These are phyloP conservation scores for Corythoichthys intestinalis DNA, from an alignment of 2,113 vertebrate species.

Conservation along the genomic window DNA sequence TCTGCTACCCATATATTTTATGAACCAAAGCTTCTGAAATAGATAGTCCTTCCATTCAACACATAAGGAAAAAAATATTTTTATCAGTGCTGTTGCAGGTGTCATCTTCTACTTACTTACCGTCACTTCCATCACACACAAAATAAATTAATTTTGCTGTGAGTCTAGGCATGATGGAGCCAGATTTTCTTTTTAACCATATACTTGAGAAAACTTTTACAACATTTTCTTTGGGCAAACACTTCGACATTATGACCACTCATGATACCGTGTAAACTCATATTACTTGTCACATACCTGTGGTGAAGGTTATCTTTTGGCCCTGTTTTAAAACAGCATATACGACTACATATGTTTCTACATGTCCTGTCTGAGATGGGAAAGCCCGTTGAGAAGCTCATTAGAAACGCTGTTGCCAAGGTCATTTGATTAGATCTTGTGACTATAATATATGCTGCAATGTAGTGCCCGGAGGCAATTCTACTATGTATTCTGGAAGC, in stretches of 20 bases:
- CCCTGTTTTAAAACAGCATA: neutral
- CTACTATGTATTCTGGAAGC: neutral
- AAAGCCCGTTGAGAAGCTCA: neutral
- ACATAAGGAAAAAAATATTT: no score
- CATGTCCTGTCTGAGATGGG: neutral
- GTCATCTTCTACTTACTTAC: no score
- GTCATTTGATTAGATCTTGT: neutral
- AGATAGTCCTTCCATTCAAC: no score
- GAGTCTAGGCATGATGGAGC: neutral
- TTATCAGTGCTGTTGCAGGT: no score
- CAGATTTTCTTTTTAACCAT: neutral
- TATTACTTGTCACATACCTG: neutral
- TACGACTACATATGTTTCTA: neutral
- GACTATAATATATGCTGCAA: constrained; percentile 1
- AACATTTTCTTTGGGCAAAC: neutral
- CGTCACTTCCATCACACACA: no score
- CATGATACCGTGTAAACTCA: neutral
- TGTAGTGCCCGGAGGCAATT: neutral
- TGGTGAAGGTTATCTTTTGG: neutral
- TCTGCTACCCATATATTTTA: neutral
- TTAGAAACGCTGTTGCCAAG: constrained; percentile 4
- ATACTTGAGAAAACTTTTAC: neutral
- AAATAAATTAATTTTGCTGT: no score
- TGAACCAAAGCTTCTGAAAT: neutral
- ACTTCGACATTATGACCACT: neutral